These are phyloP conservation scores for Drosophila barbarae DNA, from an alignment of 2,888 invertebrate species.

Conservation along the genomic window DNA sequence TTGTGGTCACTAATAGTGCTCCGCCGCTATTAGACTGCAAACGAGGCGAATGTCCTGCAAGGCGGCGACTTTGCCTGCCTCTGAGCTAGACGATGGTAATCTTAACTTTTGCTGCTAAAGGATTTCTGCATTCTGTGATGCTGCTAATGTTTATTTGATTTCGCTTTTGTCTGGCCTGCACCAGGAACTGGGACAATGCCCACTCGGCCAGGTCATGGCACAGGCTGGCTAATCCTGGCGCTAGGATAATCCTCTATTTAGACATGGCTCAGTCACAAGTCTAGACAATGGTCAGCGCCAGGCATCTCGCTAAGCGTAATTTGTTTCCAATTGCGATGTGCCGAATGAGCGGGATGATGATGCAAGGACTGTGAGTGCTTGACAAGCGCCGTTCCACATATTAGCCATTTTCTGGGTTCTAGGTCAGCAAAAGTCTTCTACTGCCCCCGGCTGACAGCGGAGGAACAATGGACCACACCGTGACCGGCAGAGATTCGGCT, in stretches of 20 bases:
- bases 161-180: slow-evolving; percentile 55
- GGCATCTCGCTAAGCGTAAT: slow-evolving; percentile 56
- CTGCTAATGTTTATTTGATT: slow-evolving; percentile 71
- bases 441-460: slow-evolving; percentile 17
- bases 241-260: slow-evolving; percentile 73
- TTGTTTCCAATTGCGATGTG: slow-evolving; percentile 42
- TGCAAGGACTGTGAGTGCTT: slow-evolving; percentile 15
- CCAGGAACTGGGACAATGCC: slow-evolving; percentile 12
- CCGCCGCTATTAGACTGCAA: not conserved
- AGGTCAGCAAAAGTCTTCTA: slow-evolving; percentile 54
- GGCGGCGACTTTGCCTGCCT: slow-evolving; percentile 8
- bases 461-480: slow-evolving; percentile 51
- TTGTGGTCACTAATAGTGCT: slow-evolving; percentile 62
- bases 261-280: slow-evolving; percentile 71
- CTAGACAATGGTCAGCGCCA: slow-evolving; percentile 65
- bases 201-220: not conserved
- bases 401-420: slow-evolving; percentile 43
- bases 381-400: slow-evolving; percentile 6
- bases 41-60: slow-evolving; percentile 1
- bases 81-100: slow-evolving; percentile 63
- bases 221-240: slow-evolving; percentile 63
- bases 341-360: slow-evolving; percentile 41
- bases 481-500: slow-evolving; percentile 4
- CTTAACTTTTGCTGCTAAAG: slow-evolving; percentile 68
- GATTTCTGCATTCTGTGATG: slow-evolving; percentile 44